Evolutionary conservation across 1,140 invertebrate genomes (phyloP).

Genomic region (Proales similis): DNA sequence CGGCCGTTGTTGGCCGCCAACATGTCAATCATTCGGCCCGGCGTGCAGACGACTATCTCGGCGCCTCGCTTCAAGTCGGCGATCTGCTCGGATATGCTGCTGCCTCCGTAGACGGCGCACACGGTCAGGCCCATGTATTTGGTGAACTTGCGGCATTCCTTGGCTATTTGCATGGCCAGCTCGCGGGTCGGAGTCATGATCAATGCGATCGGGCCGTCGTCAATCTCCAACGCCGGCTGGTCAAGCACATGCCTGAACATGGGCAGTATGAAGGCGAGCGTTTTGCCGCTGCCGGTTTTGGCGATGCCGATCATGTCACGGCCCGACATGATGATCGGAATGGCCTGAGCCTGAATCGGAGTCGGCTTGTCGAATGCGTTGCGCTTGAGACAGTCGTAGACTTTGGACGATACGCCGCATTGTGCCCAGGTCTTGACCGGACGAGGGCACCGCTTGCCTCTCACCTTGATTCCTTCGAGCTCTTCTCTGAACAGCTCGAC

Average conservation of each 20-base stretch:
- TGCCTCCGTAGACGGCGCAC: constrained; percentile 97
- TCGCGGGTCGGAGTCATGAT: constrained; percentile 98
- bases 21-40: constrained; percentile 99
- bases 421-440: constrained; percentile 96
- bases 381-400: constrained; percentile 80
- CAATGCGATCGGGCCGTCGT: constrained; percentile 85
- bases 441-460: constrained; percentile 77
- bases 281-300: constrained; percentile 98
- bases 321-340: constrained; percentile 95
- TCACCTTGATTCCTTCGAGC: constrained; percentile 59
- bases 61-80: constrained; percentile 93
- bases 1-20: constrained; percentile 90
- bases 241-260: constrained; percentile 97
- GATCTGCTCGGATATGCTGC: constrained; percentile 91
- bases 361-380: constrained; percentile 91
- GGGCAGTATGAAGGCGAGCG: constrained; percentile 89
- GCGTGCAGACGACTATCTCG: constrained; percentile 97
- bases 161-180: constrained; percentile 95
- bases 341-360: constrained; percentile 94
- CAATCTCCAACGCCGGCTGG: constrained; percentile 81
- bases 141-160: constrained; percentile 90
- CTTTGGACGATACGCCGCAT: constrained; percentile 91
- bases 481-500: constrained; percentile 60
- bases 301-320: constrained; percentile 96
- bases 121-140: constrained; percentile 75